A percentile compares a stretch with the other conserved stretches of the same genome.
Conservation (phyloP, 2,797 vertebrate species). For the Neosalanx taihuensis region DNA sequence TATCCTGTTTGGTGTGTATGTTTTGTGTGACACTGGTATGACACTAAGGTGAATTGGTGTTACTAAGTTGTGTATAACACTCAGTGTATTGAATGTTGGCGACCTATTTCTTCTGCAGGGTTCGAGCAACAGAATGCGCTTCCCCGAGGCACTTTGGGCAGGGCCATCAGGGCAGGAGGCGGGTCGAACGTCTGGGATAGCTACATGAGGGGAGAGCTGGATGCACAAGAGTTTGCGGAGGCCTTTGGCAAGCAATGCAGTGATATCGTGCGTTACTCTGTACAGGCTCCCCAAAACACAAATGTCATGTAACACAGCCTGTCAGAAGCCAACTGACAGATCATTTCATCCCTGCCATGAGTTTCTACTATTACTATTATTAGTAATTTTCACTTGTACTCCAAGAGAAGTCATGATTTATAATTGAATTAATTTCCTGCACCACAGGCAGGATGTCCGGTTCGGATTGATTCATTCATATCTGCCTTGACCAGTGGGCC, state of each 20-base stretch:
- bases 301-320: no score
- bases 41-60: no score
- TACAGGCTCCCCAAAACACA: neutral
- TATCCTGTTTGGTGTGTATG: neutral
- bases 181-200: slow-evolving; percentile 63
- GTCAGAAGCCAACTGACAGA: no score
- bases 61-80: neutral
- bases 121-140: slow-evolving; percentile 72
- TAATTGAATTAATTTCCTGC: neutral
- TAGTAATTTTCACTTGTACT: neutral
- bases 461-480: slow-evolving; percentile 71
- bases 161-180: slow-evolving; percentile 59
- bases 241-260: slow-evolving; percentile 70
- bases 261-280: slow-evolving; percentile 66
- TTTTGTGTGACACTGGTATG: neutral
- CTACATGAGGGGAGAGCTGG: slow-evolving; percentile 75
- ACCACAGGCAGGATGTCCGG: slow-evolving; percentile 60
- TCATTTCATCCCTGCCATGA: no score
- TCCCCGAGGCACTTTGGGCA: slow-evolving; percentile 67
- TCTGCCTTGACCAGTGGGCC: slow-evolving; percentile 60
- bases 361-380: no score
- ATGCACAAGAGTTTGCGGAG: slow-evolving; percentile 63
- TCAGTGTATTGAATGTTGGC: neutral
- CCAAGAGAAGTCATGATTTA: neutral
- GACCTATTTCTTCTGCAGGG: slow-evolving; percentile 48